These are phyloP conservation scores for Lasioglossum leucozonium DNA, from an alignment of 2,888 invertebrate species.

Conservation along the genomic window DNA sequence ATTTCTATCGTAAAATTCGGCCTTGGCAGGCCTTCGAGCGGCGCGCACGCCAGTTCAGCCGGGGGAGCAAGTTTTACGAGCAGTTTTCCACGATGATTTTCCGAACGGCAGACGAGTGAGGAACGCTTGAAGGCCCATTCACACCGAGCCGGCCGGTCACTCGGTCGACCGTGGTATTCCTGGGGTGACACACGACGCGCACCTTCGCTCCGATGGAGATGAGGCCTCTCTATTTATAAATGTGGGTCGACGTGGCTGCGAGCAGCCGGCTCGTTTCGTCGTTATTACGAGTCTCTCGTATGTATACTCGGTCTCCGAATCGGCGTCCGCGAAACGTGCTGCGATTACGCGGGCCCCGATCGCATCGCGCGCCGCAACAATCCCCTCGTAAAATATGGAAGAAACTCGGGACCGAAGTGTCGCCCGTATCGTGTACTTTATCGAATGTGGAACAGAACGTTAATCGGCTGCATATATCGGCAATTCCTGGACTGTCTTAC, in stretches of 20 bases:
- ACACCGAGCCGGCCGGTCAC: conserved; percentile 68
- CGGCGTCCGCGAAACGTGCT: not conserved
- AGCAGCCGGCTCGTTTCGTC: conserved; percentile 68
- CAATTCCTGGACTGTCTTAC: not conserved
- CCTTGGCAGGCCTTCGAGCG: not conserved
- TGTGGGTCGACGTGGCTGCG: conserved; percentile 76
- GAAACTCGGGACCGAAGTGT: too few relatives aligned
- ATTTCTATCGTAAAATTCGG: conserved; percentile 19
- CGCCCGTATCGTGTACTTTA: too few relatives aligned
- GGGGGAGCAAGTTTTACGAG: conserved; percentile 32
- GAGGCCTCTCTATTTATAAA: conserved; percentile 78
- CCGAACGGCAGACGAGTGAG: conserved; percentile 7
- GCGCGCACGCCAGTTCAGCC: not conserved
- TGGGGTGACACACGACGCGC: conserved; percentile 71
- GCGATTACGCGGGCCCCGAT: not conserved
- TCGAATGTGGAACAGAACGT: too few relatives aligned
- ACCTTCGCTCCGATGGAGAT: conserved; percentile 70
- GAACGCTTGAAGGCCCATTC: conserved; percentile 59
- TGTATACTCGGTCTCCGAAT: not conserved
- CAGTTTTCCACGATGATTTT: conserved; percentile 19
- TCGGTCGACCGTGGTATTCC: conserved; percentile 72
- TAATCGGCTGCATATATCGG: not conserved
- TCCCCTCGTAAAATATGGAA: too few relatives aligned
- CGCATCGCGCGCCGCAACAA: too few relatives aligned
- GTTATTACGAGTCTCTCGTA: conserved; percentile 67